phyloP scores from a whole-genome alignment of 2,888 invertebrate genomes.

The Nomada fucata region DNA sequence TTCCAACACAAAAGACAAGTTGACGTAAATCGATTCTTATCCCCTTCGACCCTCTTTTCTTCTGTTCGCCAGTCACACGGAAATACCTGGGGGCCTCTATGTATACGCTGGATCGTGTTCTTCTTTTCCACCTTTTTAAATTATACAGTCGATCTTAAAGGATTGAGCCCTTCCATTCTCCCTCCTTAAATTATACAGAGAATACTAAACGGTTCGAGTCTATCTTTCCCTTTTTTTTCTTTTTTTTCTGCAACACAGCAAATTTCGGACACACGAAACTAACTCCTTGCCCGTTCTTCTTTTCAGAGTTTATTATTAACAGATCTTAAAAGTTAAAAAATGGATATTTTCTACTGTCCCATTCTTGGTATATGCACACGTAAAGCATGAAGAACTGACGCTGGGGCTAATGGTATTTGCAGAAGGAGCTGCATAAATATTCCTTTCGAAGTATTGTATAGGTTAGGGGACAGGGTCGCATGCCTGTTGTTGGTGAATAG shows the following conservation, averaged over 20 bases:
- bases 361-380: no score
- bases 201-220: neutral
- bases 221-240: no score
- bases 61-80: neutral
- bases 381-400: neutral
- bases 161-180: neutral
- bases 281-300: no score
- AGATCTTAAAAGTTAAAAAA: neutral
- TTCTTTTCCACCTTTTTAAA: neutral
- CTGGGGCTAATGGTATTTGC: neutral
- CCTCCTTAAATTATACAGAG: no score
- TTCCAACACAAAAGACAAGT: slow-evolving; percentile 47
- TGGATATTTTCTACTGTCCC: neutral
- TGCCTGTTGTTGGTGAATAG: neutral
- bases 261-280: no score
- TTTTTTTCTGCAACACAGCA: no score
- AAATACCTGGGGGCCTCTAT: slow-evolving; percentile 7
- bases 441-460: neutral
- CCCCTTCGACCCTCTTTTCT: slow-evolving; percentile 14
- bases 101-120: neutral
- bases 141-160: neutral
- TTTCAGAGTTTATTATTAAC: neutral
- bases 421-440: neutral
- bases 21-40: slow-evolving; percentile 49
- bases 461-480: neutral